These are phyloP conservation scores for Hirudo medicinalis DNA, from an alignment of 1,140 invertebrate genomes.

Conservation along the genomic window DNA sequence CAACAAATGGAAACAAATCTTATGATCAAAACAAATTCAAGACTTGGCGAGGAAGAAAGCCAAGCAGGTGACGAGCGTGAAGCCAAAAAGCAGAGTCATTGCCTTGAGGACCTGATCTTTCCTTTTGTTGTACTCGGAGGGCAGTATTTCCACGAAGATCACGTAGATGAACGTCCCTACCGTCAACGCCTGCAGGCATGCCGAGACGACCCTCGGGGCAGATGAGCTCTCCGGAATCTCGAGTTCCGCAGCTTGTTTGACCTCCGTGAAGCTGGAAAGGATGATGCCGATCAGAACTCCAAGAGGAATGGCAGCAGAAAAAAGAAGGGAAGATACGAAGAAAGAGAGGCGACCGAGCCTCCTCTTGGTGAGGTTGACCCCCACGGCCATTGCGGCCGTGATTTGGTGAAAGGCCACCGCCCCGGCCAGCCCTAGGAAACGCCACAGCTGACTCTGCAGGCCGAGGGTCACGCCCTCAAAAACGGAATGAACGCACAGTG, in stretches of 20 bases:
- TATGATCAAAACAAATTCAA: too few relatives aligned
- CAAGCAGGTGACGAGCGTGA: conserved; percentile 21
- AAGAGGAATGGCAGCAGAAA: conserved; percentile 36
- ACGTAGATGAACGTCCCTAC: conserved; percentile 22
- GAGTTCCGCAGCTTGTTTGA: background rate
- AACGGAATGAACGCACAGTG: conserved; percentile 40
- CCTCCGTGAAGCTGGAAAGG: conserved; percentile 23
- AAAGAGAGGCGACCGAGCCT: conserved; percentile 27
- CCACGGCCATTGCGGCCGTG: conserved; percentile 40
- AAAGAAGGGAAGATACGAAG: conserved; percentile 32
- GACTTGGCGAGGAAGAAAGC: conserved; percentile 3
- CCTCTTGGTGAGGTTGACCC: conserved; percentile 35
- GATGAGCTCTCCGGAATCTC: too few relatives aligned
- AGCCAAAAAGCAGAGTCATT: conserved; percentile 30
- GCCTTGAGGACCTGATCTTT: conserved; percentile 29
- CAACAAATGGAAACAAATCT: too few relatives aligned
- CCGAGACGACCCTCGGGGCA: conserved; percentile 29
- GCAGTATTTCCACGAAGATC: conserved; percentile 22
- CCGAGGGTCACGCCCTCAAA: conserved; percentile 43
- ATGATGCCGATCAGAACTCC: conserved; percentile 38
- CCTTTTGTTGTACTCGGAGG: conserved; percentile 33
- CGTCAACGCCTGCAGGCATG: conserved; percentile 34
- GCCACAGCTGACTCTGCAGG: conserved; percentile 29
- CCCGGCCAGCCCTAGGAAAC: conserved; percentile 36
- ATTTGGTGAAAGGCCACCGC: conserved; percentile 40